phyloP scores from a whole-genome alignment of 1,140 invertebrate genomes.

The Drosophila paulistorum region DNA sequence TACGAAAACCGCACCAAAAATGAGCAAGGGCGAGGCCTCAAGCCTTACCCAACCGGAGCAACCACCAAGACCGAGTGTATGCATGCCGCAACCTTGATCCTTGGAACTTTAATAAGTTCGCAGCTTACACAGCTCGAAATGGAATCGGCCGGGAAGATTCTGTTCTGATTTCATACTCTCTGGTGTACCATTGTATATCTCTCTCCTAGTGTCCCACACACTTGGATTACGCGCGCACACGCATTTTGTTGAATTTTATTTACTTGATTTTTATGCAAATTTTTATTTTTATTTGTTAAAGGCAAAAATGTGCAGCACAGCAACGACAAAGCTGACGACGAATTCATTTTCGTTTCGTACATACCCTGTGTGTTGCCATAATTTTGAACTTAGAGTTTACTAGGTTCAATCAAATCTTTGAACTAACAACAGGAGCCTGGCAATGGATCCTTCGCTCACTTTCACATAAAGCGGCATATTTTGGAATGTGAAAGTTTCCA shows the following conservation, averaged over 20 bases:
- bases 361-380: background rate
- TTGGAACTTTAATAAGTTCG: conserved; percentile 81
- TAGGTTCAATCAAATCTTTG: background rate
- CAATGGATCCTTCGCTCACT: no score
- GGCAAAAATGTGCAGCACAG: conserved; percentile 36
- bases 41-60: conserved; percentile 17
- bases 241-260: conserved; percentile 71
- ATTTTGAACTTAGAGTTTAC: background rate
- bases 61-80: conserved; percentile 1
- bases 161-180: conserved; percentile 59
- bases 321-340: conserved; percentile 44
- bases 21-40: conserved; percentile 35
- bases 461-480: no score
- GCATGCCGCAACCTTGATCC: conserved; percentile 71
- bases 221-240: conserved; percentile 33
- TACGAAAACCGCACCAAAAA: conserved; percentile 5
- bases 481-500: no score
- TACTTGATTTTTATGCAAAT: conserved; percentile 80
- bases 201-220: conserved; percentile 12
- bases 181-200: no score
- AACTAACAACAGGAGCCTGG: no score
- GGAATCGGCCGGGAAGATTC: conserved; percentile 16
- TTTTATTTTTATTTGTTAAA: conserved; percentile 66
- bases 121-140: conserved; percentile 59
- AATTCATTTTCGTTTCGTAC: conserved; percentile 62